phyloP scores from a whole-genome alignment of 2,113 vertebrate genomes.

The Brachypodius melanocephalos region DNA sequence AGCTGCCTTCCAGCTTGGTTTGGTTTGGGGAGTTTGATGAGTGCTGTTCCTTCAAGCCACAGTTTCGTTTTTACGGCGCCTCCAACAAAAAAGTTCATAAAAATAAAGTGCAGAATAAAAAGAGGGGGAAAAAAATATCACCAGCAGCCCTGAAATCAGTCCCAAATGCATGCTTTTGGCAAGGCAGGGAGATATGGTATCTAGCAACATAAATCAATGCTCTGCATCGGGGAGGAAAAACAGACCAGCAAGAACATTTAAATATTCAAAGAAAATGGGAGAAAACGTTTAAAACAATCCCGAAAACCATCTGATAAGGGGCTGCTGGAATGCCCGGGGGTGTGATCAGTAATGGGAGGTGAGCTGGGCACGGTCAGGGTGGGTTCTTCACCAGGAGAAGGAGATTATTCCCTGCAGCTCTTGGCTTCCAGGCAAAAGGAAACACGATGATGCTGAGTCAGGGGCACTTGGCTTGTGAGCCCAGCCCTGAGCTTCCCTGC shows the following conservation, averaged over 20 bases:
- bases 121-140: not conserved
- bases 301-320: not conserved
- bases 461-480: not conserved
- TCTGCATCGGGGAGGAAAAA: not conserved
- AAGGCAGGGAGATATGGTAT: constrained; percentile 31
- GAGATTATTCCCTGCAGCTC: not conserved
- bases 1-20: not conserved
- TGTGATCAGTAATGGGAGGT: not conserved
- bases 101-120: constrained; percentile 51
- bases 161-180: constrained; percentile 46
- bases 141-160: constrained; percentile 39
- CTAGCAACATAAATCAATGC: constrained; percentile 33
- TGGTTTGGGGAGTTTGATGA: not conserved
- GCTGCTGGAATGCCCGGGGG: not conserved
- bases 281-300: not conserved
- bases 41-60: not conserved
- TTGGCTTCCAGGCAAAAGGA: not conserved
- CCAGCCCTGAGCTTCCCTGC: not conserved
- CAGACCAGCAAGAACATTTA: not conserved
- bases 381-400: not conserved
- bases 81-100: constrained; percentile 43
- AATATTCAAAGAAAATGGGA: not conserved
- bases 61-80: not conserved
- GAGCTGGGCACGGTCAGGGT: not conserved
- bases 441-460: not conserved